Conservation (phyloP, 2,888 invertebrate species). For the Tenthredo mesomela region DNA sequence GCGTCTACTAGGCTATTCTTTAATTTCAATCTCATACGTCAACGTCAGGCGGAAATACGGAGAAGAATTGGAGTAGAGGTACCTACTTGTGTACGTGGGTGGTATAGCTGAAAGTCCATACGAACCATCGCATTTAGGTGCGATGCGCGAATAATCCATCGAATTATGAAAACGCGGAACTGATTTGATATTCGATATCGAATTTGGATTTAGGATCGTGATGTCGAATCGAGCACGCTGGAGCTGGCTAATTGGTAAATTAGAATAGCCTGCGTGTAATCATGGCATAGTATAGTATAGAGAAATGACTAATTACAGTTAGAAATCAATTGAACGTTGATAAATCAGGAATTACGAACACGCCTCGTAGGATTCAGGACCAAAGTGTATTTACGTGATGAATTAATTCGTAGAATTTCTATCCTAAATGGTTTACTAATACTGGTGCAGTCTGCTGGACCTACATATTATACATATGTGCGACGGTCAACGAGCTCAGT, state of each 20-base stretch:
- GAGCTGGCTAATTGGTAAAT: conserved; percentile 4
- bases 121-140: neutral
- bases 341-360: neutral
- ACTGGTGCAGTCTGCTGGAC: neutral
- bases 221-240: neutral
- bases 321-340: conserved; percentile 30
- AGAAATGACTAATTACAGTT: conserved; percentile 33
- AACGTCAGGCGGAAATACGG: neutral
- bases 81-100: neutral
- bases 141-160: neutral
- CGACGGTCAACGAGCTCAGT: neutral
- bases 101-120: neutral
- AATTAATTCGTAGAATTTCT: conserved; percentile 7
- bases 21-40: conserved; percentile 5
- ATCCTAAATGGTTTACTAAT: neutral
- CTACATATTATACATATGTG: neutral
- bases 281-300: neutral
- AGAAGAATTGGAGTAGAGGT: neutral
- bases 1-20: neutral
- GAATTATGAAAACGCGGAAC: neutral
- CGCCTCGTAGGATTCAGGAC: neutral
- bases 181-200: neutral
- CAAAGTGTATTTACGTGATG: neutral
- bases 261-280: neutral
- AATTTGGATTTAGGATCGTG: neutral